Evolutionary conservation across 2,113 vertebrate genomes (phyloP).

Genomic region (Bos indicus): DNA sequence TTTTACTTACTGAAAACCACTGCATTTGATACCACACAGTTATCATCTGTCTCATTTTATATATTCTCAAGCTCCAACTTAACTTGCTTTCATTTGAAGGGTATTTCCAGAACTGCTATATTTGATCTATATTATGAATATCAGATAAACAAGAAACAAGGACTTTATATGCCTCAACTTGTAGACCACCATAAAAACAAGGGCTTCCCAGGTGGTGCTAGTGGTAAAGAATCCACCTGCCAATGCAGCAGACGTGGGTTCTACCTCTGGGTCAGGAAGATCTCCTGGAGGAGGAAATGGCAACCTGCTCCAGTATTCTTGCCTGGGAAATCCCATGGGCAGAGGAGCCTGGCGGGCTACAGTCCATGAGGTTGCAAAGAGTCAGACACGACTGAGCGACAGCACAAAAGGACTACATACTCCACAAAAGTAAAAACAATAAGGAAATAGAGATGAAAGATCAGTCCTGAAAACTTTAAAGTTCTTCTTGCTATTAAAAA

Average conservation of each 20-base stretch:
- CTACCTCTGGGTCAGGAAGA: neutral
- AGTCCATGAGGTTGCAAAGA: neutral
- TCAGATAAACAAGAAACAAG: conserved; percentile 14
- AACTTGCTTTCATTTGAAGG: neutral
- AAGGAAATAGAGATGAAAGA: neutral
- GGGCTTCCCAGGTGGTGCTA: neutral
- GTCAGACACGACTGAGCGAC: neutral
- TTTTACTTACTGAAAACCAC: neutral
- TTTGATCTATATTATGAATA: conserved; percentile 14
- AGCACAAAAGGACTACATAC: neutral
- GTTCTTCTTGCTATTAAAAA: neutral
- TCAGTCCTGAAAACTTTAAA: neutral
- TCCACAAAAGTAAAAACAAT: neutral
- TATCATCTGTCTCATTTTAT: neutral
- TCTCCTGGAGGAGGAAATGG: neutral
- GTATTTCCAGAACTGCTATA: neutral
- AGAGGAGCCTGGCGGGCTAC: neutral
- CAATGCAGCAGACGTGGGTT: neutral
- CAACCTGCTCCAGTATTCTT: neutral
- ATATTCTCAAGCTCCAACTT: neutral
- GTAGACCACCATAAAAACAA: neutral
- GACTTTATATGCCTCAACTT: neutral
- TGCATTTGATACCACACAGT: neutral
- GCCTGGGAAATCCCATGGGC: neutral
- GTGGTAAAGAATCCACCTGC: neutral